Base-by-base conservation (phyloP, 2,113 vertebrate species). In the Octodon degus region DNA sequence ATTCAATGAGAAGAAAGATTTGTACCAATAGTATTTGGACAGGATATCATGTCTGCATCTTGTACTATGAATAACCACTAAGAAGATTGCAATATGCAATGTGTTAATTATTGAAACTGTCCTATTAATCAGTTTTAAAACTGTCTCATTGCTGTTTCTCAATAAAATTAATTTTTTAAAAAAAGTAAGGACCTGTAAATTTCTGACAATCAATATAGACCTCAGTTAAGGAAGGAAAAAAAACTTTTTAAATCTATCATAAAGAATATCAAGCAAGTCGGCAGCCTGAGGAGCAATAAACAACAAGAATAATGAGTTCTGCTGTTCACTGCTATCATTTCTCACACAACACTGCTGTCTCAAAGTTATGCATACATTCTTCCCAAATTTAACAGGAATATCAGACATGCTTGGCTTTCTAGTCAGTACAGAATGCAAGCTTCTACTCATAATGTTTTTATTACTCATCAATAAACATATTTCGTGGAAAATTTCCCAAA, bases 291-390 rank as follows among this genome's bases (percentile, higher is more conserved):
- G n/a, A 70, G 79, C 53, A 80, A 63, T 34, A 7, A 27, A 19
- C 25, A 58, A 65, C 37, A 80, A 68, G 32, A 91, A 79, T 2
- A 80, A 13, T 65, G 79, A 76, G 32, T 37, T 80, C 34, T 81
- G 47, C 24, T 93, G 90, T 68, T 81, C 47, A 68, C 30, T 60
- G 70, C 19, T 72, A 65, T 34, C 82, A 60, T 65, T 88, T 82
- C 63, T 94, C 60, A 94, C 30, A 83, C 9, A 24, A 80, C 47
- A 68, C 55, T 74, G 55, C 2, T 92, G 47, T 53, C 81, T 86
- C 86, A 58, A 81, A 96, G 86, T 89, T n/a, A 85, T 37, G 91
- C 65, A 93, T 34, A 93, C 65, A 93, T 63, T 91, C 50, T 63
- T 94, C n/a, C 76, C 81, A 86, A 91, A 92, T 60, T 81, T 83